Percentiles rank a stretch among this genome's conserved stretches.
Conservation (phyloP, 2,113 vertebrate genomes). For the Plestiodon gilberti region DNA sequence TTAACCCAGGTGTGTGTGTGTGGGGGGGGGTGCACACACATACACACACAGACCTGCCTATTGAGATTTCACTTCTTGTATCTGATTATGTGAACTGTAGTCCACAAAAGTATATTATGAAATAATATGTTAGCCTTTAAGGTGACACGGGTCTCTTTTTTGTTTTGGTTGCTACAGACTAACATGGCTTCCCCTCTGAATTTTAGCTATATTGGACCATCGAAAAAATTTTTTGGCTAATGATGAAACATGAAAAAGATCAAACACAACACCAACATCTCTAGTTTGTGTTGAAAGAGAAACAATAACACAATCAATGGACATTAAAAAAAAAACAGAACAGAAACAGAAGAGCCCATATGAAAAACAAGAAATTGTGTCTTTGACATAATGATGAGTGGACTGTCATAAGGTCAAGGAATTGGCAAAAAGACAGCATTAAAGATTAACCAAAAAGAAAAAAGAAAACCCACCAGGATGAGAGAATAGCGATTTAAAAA, state of each 20-base stretch:
- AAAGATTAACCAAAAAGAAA: background rate
- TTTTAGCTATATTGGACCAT: background rate
- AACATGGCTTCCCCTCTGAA: too few relatives aligned
- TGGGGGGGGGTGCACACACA: too few relatives aligned
- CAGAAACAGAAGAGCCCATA: background rate
- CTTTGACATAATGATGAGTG: background rate
- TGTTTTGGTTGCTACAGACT: too few relatives aligned
- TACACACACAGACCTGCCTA: too few relatives aligned
- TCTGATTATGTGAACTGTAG: too few relatives aligned
- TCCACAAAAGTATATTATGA: too few relatives aligned
- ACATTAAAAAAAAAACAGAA: background rate
- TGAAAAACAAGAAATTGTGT: background rate
- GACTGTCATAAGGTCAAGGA: background rate
- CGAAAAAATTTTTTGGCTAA: background rate
- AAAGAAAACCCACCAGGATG: background rate
- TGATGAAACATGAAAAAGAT: background rate
- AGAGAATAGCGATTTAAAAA: background rate
- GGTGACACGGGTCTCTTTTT: too few relatives aligned
- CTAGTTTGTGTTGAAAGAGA: background rate
- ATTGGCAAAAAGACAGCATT: background rate
- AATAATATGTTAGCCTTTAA: too few relatives aligned
- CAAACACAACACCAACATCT: background rate
- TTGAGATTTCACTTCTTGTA: too few relatives aligned
- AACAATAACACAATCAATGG: background rate
- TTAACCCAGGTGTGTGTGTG: too few relatives aligned